A percentile compares a stretch with the other conserved stretches of the same genome.
phyloP scores from a whole-genome alignment of 2,888 invertebrate genomes.

The Diarsia mendica region DNA sequence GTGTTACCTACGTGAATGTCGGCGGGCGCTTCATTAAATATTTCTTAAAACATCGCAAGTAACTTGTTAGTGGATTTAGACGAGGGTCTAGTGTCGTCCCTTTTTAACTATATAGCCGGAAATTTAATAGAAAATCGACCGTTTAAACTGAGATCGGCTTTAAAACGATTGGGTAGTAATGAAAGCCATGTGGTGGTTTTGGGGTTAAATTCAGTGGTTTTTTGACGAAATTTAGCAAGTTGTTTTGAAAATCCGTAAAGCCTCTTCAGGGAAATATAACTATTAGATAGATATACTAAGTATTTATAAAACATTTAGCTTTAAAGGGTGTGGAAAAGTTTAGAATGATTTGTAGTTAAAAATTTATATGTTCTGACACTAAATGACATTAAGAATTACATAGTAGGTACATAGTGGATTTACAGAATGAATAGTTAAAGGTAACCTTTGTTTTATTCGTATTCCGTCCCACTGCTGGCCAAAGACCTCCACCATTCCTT shows the following conservation, averaged over 20 bases:
- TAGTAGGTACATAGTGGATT: too few relatives aligned
- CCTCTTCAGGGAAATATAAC: too few relatives aligned
- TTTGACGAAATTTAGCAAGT: background rate
- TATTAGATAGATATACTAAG: too few relatives aligned
- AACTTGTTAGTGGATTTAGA: constrained; percentile 78
- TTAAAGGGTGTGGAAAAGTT: too few relatives aligned
- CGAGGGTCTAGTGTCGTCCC: constrained; percentile 70
- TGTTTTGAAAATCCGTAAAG: background rate
- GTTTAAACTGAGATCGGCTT: constrained; percentile 27
- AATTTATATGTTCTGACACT: too few relatives aligned
- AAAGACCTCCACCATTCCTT: too few relatives aligned
- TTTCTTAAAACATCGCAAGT: constrained; percentile 82
- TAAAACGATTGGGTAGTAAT: constrained; percentile 7
- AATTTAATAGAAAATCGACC: constrained; percentile 54
- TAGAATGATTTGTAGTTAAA: too few relatives aligned
- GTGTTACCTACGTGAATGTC: constrained; percentile 78
- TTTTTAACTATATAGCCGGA: constrained; percentile 67
- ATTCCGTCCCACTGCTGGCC: too few relatives aligned
- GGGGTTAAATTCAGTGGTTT: background rate
- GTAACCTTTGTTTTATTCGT: too few relatives aligned
- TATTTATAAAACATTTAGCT: too few relatives aligned
- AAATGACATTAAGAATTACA: too few relatives aligned
- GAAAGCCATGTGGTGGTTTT: background rate
- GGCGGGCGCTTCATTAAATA: constrained; percentile 85
- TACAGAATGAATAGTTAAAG: too few relatives aligned